These are phyloP conservation scores for Hypomecis atomaria DNA, from an alignment of 2,888 invertebrate genomes.

Conservation along the genomic window DNA sequence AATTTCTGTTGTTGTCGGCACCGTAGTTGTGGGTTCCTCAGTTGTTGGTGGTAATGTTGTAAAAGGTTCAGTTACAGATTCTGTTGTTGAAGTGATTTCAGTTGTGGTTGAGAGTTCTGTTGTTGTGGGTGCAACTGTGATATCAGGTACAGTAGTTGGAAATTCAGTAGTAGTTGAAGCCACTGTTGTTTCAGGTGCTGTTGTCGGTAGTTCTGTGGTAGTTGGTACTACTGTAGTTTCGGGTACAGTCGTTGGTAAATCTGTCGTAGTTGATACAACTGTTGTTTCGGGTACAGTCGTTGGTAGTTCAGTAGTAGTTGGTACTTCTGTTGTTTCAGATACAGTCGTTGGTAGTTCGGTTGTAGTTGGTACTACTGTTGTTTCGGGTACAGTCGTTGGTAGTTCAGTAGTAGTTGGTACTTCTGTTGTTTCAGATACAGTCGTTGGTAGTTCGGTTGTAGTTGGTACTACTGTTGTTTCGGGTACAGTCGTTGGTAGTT, in stretches of 20 bases:
- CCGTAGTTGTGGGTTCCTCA: not conserved
- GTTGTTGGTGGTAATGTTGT: slow-evolving; percentile 17
- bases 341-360: slow-evolving; percentile 1
- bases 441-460: too few relatives aligned
- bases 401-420: too few relatives aligned
- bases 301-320: slow-evolving; percentile 12
- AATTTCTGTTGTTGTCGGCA: not conserved
- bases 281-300: slow-evolving; percentile 22
- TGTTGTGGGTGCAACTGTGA: slow-evolving; percentile 6
- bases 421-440: too few relatives aligned
- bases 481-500: not conserved
- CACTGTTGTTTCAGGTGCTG: slow-evolving; percentile 11
- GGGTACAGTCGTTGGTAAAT: too few relatives aligned
- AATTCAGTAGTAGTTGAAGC: slow-evolving; percentile 19
- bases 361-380: not conserved
- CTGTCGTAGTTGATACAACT: too few relatives aligned
- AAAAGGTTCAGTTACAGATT: slow-evolving; percentile 12
- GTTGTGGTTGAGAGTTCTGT: slow-evolving; percentile 15
- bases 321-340: slow-evolving; percentile 7
- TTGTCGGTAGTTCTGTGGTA: not conserved
- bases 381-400: slow-evolving; percentile 3
- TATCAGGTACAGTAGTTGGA: slow-evolving; percentile 18
- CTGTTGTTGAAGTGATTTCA: slow-evolving; percentile 6
- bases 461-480: too few relatives aligned
- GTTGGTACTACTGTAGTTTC: not conserved